Evolutionary conservation across 2,797 vertebrate genomes (phyloP), one percentile per base, ranked within the genome.

Genomic region (Enteromius afrohamiltoni): DNA sequence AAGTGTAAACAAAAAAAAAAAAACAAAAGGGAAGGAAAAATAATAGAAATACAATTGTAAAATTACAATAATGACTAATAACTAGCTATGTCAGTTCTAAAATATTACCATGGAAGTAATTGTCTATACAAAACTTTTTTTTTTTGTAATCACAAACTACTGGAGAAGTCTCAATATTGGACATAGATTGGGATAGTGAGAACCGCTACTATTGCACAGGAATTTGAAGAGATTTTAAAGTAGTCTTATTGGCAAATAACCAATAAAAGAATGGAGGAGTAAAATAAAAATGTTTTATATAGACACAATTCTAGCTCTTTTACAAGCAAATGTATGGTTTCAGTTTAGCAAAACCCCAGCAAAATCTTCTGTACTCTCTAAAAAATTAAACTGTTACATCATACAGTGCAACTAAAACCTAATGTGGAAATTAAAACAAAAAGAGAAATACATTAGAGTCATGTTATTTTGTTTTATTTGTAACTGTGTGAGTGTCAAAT

Each of bases 381-480:
- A 74, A 23, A 82, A n/a, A 47, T 29, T 0, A 31, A 62, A 62
- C 10, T 4, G 23, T 42, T 67, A 29, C 45, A 75, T 21, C 26
- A 23, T 77, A 34, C 62, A 45, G 9, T 51, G 70, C 1, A 51
- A 26, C 55, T 4, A 13, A 14, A 23, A 49, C n/a, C 6, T 26
- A 74, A 37, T 40, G 6, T 51, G 21, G 7, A 79, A 76, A 74
- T 75, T 79, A 60, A 79, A 79, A 37, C 26, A 53, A 45, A 47
- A 49, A 42, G 11, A 68, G 42, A 76, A 79, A 9, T 73, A 21
- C 62, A 84, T 76, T 31, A 68, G 17, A 68, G 60, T 60, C 60
- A 82, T 76, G 60, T 85, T 77, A 37, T 65, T 71, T 67, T 65
- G 65, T 81, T 90, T 89, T 87, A 87, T 89, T 91, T 83, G 80